These are phyloP conservation scores for Spermophilus dauricus DNA, from an alignment of 2,113 vertebrate species.

Conservation along the genomic window DNA sequence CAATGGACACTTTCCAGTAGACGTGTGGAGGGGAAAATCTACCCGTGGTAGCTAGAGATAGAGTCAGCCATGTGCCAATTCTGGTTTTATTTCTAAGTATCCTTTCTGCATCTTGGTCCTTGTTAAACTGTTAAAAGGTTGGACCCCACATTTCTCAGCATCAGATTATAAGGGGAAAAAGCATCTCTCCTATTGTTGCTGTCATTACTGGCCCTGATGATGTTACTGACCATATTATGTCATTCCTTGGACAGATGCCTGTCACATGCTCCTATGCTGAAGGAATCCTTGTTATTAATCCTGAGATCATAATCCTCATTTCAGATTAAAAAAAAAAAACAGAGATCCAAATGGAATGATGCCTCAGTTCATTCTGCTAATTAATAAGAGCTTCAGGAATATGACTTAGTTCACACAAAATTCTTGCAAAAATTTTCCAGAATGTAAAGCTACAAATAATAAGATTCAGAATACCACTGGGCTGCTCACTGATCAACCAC, in stretches of 20 bases:
- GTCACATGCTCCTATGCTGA: accelerated
- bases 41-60: not conserved
- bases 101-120: not conserved
- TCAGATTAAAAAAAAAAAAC: not conserved
- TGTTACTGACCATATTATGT: not conserved
- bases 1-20: not conserved
- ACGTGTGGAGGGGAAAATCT: not conserved
- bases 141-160: not conserved
- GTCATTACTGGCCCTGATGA: not conserved
- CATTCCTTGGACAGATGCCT: not conserved
- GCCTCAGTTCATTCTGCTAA: not conserved
- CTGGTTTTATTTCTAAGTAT: not conserved
- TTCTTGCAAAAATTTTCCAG: not conserved
- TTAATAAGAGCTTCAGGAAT: not conserved
- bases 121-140: not conserved
- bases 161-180: not conserved
- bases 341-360: not conserved
- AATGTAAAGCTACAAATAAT: conserved; percentile 1
- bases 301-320: not conserved
- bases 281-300: not conserved
- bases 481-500: not conserved
- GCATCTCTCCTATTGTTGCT: too few species aligned
- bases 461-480: not conserved
- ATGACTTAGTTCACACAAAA: not conserved
- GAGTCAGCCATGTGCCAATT: not conserved